Conservation (phyloP, 2,888 invertebrate species). For the Frankliniella fusca region DNA sequence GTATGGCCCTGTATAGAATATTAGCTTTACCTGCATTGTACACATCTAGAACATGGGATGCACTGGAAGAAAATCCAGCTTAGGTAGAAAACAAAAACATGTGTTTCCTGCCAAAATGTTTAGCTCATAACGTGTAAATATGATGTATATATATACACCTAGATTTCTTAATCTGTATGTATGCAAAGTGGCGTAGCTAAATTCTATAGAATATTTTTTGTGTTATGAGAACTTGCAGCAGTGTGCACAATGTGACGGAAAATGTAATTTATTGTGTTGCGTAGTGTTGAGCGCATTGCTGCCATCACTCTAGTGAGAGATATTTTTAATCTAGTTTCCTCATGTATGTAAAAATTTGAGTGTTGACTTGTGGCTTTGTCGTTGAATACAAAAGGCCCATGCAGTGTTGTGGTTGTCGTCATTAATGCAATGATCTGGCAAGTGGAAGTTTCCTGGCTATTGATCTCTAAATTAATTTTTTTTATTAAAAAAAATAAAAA, state of each 20-base stretch:
- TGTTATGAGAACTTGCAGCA: constrained; percentile 20
- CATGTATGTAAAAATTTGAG: background rate
- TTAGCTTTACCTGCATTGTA: constrained; percentile 22
- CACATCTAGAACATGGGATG: constrained; percentile 13
- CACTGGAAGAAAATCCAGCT: constrained; percentile 25
- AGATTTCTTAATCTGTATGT: constrained; percentile 20
- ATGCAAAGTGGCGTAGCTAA: constrained; percentile 6
- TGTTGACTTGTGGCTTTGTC: constrained; percentile 18
- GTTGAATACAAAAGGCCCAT: background rate
- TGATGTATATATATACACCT: background rate
- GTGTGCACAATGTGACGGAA: constrained; percentile 16
- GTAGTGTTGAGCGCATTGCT: constrained; percentile 22
- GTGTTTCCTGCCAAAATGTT: constrained; percentile 34
- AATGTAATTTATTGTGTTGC: constrained; percentile 19
- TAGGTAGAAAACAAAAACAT: constrained; percentile 34
- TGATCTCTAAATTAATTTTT: constrained; percentile 27
- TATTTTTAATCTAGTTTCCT: constrained; percentile 17
- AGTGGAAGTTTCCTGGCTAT: constrained; percentile 12
- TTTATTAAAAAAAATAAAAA: background rate
- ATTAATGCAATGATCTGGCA: background rate
- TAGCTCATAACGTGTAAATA: constrained; percentile 12
- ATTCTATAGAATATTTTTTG: constrained; percentile 21
- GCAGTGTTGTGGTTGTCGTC: constrained; percentile 14
- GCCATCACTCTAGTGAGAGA: constrained; percentile 26
- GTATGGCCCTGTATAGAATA: background rate